Evolutionary conservation across 2,888 invertebrate species (phyloP), one percentile per base, ranked within the genome.

Genomic region (Drosophila incognita): DNA sequence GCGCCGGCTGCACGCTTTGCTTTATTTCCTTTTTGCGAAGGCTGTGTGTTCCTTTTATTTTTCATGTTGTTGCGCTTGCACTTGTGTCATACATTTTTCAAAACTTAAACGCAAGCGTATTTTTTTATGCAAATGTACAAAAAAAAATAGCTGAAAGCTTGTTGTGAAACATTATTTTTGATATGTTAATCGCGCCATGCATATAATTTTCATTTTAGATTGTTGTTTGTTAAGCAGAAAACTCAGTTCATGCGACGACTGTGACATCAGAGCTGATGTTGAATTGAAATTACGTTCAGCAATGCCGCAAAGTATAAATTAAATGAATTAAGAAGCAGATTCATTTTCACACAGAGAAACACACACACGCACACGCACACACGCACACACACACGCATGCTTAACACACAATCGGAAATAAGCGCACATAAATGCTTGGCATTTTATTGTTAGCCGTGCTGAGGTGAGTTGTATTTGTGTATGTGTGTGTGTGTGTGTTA

Each of bases 161-260:
- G 80, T 75, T 81, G 85, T 82, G 69, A 84, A 85, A 86, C 84
- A 87, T 68, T 83, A 70, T 70, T 68, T 86, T 87, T 87, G 86
- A 87, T 88, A 88, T 87, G 87, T 88, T 87, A 90, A 87, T 83
- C 82, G 87, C 66, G 74, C 58, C 65, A 63, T 71, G 83, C 90
- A 91, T 89, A 89, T 90, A 82, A 91, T 83, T 91, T 83, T 81
- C 82, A 70, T 87, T 83, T 91, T 90, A 91, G 82, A 77, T 73
- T 82, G 79, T 87, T 86, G 82, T 84, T 86, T 85, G 85, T 86
- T 84, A 11, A 57, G 40, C 21, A 42, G 57, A 53, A 71, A 61
- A 57, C 74, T n/a, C 40, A 11, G 27, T 13, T 31, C 52, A 53
- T 10, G 58, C 49, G 74, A 66, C 56, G 40, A 48, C 57, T 53